Evolutionary conservation across 2,113 vertebrate species (phyloP), one percentile per base, ranked within the genome.

Genomic region (Pluvianellus socialis): DNA sequence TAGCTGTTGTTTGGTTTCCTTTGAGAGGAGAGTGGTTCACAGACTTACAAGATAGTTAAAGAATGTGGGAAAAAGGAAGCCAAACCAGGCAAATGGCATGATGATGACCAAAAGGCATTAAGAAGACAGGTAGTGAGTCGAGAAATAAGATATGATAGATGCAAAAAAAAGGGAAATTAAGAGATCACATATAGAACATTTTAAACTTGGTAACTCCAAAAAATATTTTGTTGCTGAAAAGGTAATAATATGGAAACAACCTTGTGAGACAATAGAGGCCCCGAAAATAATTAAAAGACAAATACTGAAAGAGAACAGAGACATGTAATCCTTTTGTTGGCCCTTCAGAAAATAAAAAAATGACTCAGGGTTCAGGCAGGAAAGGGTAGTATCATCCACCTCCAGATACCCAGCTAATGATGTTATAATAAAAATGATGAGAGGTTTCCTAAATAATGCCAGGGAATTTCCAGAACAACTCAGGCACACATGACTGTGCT

Each of bases 291-390:
- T 49, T 62, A 38, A 22, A 80, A 77, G 20, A 55, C 8, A 72
- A 81, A 82, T 32, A 44, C 4, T 27, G 6, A 33, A 86, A 63
- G 14, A 68, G 11, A 42, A 67, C 23, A 79, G 12, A 85, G 5
- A 11, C 27, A 55, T 79, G 10, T 6, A 67, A 10, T 42, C 4
- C 14, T 79, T 90, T 85, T 56, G 4, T 14, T 68, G 28, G 6
- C 12, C 10, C 49, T 86, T 47, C 44, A 70, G 45, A 65, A 66
- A 83, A 42, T 7, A 14, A 55, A 89, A 42, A 91, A 70, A 50
- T 14, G 1, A 35, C 12, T 53, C 2, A 0, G 22, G 22, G 4
- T 75, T 90, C 2, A 2, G 32, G 26, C 21, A 68, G 66, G 38
- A 93, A 91, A 82, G 6, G 8, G 21, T 61, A 56, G 3, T 1